phyloP scores from a whole-genome alignment of 2,113 vertebrate genomes.

The Lagopus leucura region DNA sequence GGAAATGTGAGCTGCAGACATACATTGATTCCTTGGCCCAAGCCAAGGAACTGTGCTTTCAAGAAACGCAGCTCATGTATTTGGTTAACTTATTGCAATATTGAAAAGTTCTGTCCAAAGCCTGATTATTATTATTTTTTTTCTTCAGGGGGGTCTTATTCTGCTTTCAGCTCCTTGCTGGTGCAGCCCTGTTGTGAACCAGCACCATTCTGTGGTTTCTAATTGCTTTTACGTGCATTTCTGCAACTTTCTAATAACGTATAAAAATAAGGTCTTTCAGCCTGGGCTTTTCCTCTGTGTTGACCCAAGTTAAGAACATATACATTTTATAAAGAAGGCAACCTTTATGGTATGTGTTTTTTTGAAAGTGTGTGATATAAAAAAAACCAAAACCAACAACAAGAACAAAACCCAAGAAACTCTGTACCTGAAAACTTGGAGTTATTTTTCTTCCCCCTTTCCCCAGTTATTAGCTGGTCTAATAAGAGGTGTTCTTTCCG shows the following conservation, averaged over 20 bases:
- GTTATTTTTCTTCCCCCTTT: neutral
- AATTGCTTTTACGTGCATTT: neutral
- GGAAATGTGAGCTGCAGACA: neutral
- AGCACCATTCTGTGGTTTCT: neutral
- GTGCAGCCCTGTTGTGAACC: neutral
- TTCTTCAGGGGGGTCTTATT: neutral
- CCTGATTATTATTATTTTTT: neutral
- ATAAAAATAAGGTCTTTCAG: neutral
- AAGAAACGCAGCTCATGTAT: neutral
- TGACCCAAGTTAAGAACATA: neutral
- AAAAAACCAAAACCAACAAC: neutral
- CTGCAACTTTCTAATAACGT: neutral
- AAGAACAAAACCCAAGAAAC: neutral
- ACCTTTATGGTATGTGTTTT: neutral
- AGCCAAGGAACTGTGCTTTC: neutral
- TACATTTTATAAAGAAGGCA: neutral
- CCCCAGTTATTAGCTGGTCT: neutral
- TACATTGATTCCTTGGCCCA: neutral
- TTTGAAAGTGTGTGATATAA: neutral
- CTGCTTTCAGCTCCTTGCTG: neutral
- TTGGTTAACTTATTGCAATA: neutral
- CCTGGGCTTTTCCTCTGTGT: neutral
- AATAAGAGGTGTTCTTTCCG: neutral
- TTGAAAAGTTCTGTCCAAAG: neutral
- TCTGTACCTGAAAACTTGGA: neutral